Percentiles rank a stretch among this genome's conserved stretches.
Evolutionary conservation across 2,888 invertebrate genomes (phyloP).

Genomic region (Nymphalis polychloros): DNA sequence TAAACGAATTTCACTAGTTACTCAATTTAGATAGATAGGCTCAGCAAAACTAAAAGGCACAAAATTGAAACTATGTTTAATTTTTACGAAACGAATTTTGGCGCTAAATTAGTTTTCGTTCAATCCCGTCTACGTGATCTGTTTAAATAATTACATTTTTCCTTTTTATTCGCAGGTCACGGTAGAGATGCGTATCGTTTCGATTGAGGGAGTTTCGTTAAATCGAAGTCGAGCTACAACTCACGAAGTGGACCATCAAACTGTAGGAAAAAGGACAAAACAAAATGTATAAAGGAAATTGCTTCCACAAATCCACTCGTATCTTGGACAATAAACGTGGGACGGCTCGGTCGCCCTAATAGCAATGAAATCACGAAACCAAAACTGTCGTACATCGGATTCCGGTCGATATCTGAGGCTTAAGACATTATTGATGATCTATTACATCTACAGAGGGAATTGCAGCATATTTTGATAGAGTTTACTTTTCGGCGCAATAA

Average conservation of each 20-base stretch:
- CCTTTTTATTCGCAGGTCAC: slow-evolving; percentile 55
- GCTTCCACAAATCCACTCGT: slow-evolving; percentile 82
- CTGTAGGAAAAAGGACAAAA: slow-evolving; percentile 81
- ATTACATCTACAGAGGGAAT: slow-evolving; percentile 16
- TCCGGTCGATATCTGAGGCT: slow-evolving; percentile 51
- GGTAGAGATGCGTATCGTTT: slow-evolving; percentile 72
- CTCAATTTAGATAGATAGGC: slow-evolving; percentile 5
- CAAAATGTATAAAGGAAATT: slow-evolving; percentile 83
- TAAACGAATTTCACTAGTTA: slow-evolving; percentile 12
- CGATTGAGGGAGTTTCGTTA: slow-evolving; percentile 68
- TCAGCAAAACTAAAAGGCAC: slow-evolving; percentile 11
- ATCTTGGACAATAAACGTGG: slow-evolving; percentile 80
- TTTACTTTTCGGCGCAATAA: background rate
- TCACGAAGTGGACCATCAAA: slow-evolving; percentile 79
- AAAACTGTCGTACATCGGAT: slow-evolving; percentile 71
- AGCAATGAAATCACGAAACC: slow-evolving; percentile 82
- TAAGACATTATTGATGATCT: slow-evolving; percentile 46
- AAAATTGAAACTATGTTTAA: slow-evolving; percentile 50
- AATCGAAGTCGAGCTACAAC: slow-evolving; percentile 76
- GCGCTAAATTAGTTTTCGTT: slow-evolving; percentile 75
- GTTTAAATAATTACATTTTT: slow-evolving; percentile 73
- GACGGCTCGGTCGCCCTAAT: slow-evolving; percentile 77
- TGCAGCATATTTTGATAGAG: background rate
- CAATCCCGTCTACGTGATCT: slow-evolving; percentile 68
- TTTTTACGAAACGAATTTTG: slow-evolving; percentile 61